A percentile compares a stretch with the other conserved stretches of the same genome.
phyloP scores from a whole-genome alignment of 1,140 invertebrate genomes.

The Pseudomyrmex flavicornis region DNA sequence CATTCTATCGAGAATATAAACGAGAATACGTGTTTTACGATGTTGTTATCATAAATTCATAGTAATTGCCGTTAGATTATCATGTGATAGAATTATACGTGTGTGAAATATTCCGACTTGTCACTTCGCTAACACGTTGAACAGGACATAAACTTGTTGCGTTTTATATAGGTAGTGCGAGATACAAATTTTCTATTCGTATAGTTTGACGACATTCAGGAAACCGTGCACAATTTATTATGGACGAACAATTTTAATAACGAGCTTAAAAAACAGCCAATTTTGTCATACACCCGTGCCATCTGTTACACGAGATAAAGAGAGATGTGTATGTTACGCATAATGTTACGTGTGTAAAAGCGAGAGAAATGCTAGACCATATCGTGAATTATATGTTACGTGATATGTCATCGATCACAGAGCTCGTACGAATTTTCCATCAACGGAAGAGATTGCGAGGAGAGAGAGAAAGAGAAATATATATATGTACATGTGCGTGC shows the following conservation, averaged over 20 bases:
- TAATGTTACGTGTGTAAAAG: constrained; percentile 8
- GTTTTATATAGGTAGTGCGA: background rate
- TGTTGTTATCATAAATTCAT: constrained; percentile 35
- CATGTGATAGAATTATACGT: background rate
- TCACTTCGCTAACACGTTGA: constrained; percentile 45
- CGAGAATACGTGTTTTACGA: background rate
- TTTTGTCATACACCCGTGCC: constrained; percentile 40
- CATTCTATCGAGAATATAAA: constrained; percentile 32
- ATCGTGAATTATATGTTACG: background rate
- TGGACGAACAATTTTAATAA: constrained; percentile 4
- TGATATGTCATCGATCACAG: constrained; percentile 9
- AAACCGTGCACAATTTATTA: constrained; percentile 11
- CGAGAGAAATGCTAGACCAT: constrained; percentile 9
- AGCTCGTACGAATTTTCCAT: constrained; percentile 12
- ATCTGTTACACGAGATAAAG: constrained; percentile 39
- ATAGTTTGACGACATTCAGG: constrained; percentile 18
- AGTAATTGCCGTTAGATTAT: constrained; percentile 26
- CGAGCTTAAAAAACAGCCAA: constrained; percentile 36
- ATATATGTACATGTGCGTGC: background rate
- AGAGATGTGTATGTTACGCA: background rate
- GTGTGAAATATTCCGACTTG: constrained; percentile 23
- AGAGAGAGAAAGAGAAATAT: background rate
- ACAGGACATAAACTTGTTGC: constrained; percentile 17
- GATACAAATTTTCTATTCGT: constrained; percentile 20
- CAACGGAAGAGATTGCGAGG: background rate